phyloP scores from a whole-genome alignment of 2,797 vertebrate species.

The Cuculus canorus region DNA sequence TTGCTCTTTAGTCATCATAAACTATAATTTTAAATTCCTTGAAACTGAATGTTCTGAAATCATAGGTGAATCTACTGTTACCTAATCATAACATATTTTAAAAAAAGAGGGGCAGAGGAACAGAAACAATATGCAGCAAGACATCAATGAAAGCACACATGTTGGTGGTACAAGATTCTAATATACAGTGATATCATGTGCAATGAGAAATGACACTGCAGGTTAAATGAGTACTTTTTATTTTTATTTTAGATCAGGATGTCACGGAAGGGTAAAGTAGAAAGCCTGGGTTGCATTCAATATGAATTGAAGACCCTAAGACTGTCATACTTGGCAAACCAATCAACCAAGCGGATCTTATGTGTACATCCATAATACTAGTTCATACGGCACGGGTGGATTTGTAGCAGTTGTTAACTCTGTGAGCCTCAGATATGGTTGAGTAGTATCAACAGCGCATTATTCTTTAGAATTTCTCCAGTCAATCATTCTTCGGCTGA shows the following conservation, averaged over 20 bases:
- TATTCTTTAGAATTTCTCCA: not conserved
- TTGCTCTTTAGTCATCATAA: not conserved
- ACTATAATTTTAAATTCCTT: not conserved
- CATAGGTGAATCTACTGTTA: not conserved
- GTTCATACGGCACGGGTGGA: not conserved
- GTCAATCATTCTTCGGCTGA: not conserved
- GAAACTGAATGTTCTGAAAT: not conserved
- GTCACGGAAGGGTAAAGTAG: not conserved
- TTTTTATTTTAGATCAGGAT: constrained; percentile 42
- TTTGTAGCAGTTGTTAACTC: not conserved
- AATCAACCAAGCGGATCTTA: not conserved
- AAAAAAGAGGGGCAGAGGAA: not conserved
- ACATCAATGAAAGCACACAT: not conserved
- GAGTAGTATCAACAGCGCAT: not conserved
- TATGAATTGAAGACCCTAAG: not conserved
- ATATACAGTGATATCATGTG: not conserved
- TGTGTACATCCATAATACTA: not conserved
- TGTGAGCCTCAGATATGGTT: not conserved
- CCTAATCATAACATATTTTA: not conserved
- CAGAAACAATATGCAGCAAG: not conserved
- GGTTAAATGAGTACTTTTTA: not conserved
- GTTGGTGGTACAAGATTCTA: not conserved
- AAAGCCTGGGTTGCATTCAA: not conserved
- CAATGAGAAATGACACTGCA: not conserved
- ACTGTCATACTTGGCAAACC: not conserved